phyloP scores from a whole-genome alignment of 1,140 invertebrate species.

The Lepidurus apus region DNA sequence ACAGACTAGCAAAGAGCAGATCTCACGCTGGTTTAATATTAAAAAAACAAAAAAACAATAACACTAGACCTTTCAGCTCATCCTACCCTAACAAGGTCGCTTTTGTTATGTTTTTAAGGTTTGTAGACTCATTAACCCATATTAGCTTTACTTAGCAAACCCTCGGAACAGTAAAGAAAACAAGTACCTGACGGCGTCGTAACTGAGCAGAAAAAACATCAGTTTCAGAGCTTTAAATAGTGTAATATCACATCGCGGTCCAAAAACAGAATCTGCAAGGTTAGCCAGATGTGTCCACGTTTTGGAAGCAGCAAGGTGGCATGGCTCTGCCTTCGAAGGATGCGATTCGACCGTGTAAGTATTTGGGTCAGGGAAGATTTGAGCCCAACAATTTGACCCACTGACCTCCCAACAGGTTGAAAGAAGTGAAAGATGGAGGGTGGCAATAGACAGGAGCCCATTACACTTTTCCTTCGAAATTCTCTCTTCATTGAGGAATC shows the following conservation, averaged over 20 bases:
- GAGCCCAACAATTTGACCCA: conserved; percentile 14
- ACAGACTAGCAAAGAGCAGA: no score
- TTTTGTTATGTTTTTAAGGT: no score
- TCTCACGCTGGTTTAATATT: no score
- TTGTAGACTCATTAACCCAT: no score
- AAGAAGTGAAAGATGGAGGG: background rate
- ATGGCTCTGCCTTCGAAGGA: background rate
- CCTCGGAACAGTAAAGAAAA: no score
- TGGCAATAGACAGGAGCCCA: background rate
- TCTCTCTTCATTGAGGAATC: conserved; percentile 19
- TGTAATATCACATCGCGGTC: background rate
- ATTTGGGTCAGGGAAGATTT: background rate
- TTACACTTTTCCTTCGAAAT: background rate
- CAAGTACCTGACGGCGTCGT: no score
- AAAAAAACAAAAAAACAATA: no score
- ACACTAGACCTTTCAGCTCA: no score
- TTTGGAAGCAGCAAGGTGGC: background rate
- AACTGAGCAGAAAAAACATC: no score
- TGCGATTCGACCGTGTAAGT: background rate
- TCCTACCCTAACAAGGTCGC: no score
- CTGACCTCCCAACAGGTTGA: conserved; percentile 9
- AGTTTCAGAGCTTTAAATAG: no score
- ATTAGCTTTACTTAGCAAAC: no score
- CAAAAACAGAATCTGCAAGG: background rate
- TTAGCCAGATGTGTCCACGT: background rate